A percentile compares a stretch with the other conserved stretches of the same genome.
Evolutionary conservation across 2,888 invertebrate species (phyloP).

Genomic region (Epistrophe eligans): DNA sequence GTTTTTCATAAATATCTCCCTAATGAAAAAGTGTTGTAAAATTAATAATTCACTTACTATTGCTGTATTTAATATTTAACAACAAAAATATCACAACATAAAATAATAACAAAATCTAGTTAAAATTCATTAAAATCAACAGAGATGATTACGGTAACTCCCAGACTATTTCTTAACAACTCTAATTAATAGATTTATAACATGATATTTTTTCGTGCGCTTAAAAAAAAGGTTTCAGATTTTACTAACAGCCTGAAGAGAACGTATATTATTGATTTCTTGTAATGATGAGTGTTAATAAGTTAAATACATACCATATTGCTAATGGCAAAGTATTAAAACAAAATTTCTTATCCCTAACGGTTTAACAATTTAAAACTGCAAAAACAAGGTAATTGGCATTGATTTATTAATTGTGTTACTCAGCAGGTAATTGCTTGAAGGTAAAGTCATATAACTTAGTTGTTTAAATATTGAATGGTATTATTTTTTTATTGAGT

Average conservation of each 20-base stretch:
- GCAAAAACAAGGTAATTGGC: slow-evolving; percentile 13
- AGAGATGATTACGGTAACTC: too few relatives aligned
- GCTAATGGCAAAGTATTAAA: neutral
- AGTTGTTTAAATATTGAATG: neutral
- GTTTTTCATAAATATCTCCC: too few relatives aligned
- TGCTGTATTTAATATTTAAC: too few relatives aligned
- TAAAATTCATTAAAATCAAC: too few relatives aligned
- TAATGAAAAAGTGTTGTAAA: too few relatives aligned
- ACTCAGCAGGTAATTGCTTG: neutral
- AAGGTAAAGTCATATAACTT: neutral
- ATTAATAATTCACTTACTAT: too few relatives aligned
- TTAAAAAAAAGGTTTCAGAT: neutral
- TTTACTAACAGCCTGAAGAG: neutral
- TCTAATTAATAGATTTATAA: slow-evolving; percentile 41
- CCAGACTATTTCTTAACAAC: neutral
- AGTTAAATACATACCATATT: neutral
- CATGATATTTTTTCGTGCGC: neutral
- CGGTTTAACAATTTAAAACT: neutral
- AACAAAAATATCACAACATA: too few relatives aligned
- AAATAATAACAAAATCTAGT: too few relatives aligned
- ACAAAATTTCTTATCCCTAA: neutral
- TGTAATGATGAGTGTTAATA: slow-evolving; percentile 22
- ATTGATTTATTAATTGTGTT: neutral
- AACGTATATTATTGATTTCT: slow-evolving; percentile 3
- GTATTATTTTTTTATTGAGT: neutral